phyloP scores from a whole-genome alignment of 1,140 invertebrate species.

The Archivesica marissinica region DNA sequence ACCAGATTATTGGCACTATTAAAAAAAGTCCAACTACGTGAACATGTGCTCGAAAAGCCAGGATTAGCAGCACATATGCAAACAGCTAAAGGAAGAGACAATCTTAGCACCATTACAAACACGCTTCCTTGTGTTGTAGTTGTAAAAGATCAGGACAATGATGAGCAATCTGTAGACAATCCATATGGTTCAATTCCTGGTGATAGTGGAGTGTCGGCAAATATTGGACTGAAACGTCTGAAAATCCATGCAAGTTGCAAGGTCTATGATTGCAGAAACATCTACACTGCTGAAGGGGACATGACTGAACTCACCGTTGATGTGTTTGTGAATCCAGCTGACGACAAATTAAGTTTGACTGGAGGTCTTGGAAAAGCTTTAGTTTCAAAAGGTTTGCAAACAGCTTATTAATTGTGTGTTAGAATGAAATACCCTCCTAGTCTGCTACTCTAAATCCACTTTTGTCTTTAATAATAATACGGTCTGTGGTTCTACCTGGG shows the following conservation, averaged over 20 bases:
- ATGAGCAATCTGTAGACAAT: neutral
- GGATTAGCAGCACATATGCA: slow-evolving; percentile 12
- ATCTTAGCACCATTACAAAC: neutral
- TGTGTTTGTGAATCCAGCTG: slow-evolving; percentile 37
- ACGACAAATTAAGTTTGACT: slow-evolving; percentile 36
- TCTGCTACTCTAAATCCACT: no score
- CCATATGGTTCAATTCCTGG: neutral
- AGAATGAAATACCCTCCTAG: no score
- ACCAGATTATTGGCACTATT: neutral
- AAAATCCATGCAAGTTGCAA: neutral
- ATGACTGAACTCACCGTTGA: slow-evolving; percentile 42
- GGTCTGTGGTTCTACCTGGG: no score
- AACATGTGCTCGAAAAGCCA: slow-evolving; percentile 4
- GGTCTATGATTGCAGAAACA: slow-evolving; percentile 17
- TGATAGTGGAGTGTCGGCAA: neutral
- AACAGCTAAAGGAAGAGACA: slow-evolving; percentile 33
- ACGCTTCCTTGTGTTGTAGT: neutral
- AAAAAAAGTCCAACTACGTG: neutral
- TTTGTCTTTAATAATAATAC: no score
- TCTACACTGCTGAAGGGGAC: slow-evolving; percentile 1
- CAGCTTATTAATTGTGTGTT: neutral
- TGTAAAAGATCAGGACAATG: neutral
- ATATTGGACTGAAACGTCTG: neutral
- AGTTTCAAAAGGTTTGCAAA: slow-evolving; percentile 24
- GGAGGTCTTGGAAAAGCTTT: slow-evolving; percentile 46